Evolutionary conservation across 2,113 vertebrate genomes (phyloP), one percentile per base, ranked within the genome.

Genomic region (Mustelus asterias): DNA sequence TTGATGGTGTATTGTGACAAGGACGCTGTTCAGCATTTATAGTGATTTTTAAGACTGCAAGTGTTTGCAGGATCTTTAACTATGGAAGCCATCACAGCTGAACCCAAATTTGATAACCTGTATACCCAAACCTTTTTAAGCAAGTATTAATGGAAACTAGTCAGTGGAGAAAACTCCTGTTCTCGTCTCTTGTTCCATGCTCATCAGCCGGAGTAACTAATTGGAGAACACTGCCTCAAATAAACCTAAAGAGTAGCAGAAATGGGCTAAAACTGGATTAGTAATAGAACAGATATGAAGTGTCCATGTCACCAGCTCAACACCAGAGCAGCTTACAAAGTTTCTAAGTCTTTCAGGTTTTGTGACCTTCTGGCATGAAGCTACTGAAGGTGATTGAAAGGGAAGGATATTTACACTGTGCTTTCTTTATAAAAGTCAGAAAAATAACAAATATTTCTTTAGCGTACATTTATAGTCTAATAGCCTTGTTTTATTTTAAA

Each of bases 381-480:
- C 63, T 67, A 22, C 41, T 44, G 41, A 95, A 44, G 29, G 65
- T 41, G 93, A 70, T 20, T 95, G 67, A 70, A 95, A 95, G 67
- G 41, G 93, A 95, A 72, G 14, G 41, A 37, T 95, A 41, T 72
- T 95, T 95, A 44, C 67, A 70, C 67, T 11, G 14, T 11, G 14
- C 5, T 92, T 33, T 22, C 58, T 92, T 7, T 65, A 92, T 92
- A 37, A 22, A 65, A 65, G 29, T 60, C 89, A 37, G 33, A n/a
- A 60, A 92, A 92, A 65, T 48, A 41, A 95, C 48, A 70, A 48
- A 94, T 70, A 44, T 95, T 41, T 70, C 65, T 94, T 69, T 69
- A 72, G 3, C 63, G 2, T 29, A 4, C 1, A 4, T 24, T 8
- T 48, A 89, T 6, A 41, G 10, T 63, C 60, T 63, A 14, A 67